Percentiles rank a stretch among this genome's conserved stretches.
phyloP scores from a whole-genome alignment of 2,888 invertebrate genomes.

The Ophion costatus region DNA sequence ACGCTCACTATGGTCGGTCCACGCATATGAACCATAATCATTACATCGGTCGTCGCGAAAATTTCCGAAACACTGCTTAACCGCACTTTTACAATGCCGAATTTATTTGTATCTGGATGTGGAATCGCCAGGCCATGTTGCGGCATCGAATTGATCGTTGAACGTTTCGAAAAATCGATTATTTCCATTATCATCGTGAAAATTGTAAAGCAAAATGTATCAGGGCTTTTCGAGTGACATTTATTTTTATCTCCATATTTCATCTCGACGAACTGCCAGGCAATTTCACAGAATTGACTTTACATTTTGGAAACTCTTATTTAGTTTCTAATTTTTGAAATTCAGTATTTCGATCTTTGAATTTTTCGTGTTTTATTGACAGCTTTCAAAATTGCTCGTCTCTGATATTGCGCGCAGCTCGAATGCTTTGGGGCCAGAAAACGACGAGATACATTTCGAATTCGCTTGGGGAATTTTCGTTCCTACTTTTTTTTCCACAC shows the following conservation, averaged over 20 bases:
- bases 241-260: neutral
- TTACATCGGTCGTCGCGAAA: neutral
- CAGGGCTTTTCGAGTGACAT: too few relatives aligned
- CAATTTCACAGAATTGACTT: neutral
- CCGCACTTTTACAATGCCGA: neutral
- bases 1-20: slow-evolving; percentile 97
- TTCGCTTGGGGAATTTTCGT: slow-evolving; percentile 19
- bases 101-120: neutral
- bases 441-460: neutral
- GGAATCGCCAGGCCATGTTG: neutral
- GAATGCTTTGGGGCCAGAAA: neutral
- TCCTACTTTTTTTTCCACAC: slow-evolving; percentile 17
- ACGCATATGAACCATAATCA: neutral
- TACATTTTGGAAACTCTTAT: neutral
- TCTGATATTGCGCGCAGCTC: neutral
- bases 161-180: too few relatives aligned
- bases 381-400: neutral
- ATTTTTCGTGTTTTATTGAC: neutral
- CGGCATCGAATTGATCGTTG: too few relatives aligned
- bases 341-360: neutral
- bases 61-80: neutral
- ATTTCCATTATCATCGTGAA: too few relatives aligned
- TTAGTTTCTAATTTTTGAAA: too few relatives aligned
- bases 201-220: too few relatives aligned
- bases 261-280: neutral